These are phyloP conservation scores for Periphyllus acericola DNA, from an alignment of 2,888 invertebrate genomes.

Conservation along the genomic window DNA sequence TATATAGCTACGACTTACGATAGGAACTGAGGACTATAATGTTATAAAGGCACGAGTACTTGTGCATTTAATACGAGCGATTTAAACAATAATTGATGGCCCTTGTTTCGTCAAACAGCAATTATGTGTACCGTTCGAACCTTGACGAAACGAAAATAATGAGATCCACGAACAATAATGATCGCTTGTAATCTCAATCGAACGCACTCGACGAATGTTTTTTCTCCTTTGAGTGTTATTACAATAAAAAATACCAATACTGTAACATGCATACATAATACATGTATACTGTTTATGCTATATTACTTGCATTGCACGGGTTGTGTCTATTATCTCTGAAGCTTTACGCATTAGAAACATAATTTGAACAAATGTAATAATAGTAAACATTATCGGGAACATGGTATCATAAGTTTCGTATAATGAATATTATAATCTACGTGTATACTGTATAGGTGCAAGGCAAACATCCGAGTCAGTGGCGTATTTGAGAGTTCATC, in stretches of 20 bases:
- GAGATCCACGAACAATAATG: not conserved
- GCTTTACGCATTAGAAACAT: not conserved
- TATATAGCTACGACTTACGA: too few relatives aligned
- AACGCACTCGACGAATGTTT: slow-evolving; percentile 5
- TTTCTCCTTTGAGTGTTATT: slow-evolving; percentile 20
- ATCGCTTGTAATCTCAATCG: not conserved
- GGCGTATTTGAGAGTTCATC: too few relatives aligned
- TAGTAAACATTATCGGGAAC: not conserved
- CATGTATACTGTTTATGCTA: not conserved
- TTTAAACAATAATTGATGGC: not conserved
- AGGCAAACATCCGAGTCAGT: not conserved
- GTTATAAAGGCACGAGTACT: too few relatives aligned
- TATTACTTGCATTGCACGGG: not conserved
- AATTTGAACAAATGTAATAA: not conserved
- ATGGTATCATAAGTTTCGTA: too few relatives aligned
- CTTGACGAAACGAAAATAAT: not conserved
- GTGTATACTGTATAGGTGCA: too few relatives aligned
- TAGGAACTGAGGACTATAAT: too few relatives aligned
- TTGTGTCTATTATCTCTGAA: slow-evolving; percentile 3
- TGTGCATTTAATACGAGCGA: too few relatives aligned
- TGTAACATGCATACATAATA: not conserved
- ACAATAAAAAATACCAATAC: not conserved
- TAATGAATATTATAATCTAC: not conserved
- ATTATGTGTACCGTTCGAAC: not conserved
- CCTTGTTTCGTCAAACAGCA: not conserved